Evolutionary conservation across 1,140 invertebrate genomes (phyloP), one percentile per base, ranked within the genome.

Genomic region (Drepana arcuata): DNA sequence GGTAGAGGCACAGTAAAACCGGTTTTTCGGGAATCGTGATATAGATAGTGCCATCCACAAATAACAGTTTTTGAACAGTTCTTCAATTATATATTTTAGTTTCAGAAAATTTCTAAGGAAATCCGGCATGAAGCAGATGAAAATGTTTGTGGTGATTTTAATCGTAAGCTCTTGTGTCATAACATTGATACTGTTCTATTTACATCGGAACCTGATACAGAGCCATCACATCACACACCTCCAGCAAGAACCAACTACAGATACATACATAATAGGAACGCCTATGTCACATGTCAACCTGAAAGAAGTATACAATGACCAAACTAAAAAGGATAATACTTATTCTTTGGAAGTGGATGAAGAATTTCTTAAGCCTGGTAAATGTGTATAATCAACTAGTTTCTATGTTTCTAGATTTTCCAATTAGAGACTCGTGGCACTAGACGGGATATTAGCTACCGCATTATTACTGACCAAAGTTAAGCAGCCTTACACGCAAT

Each of bases 291-390:
- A 65, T 29, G 25, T 73, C 6, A 45, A 57, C 1, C 41, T 73
- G 15, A 51, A 71, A 34, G 45, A 63, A 31, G 43, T 73, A 16
- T 73, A 72, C 26, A 57, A 57, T 12, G 52, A 58, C 9, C 4
- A n/a, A n/a, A n/a, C 36, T n/a, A 32, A 39, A 30, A 26, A 35
- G 13, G 34, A 51, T 2, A 41, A 55, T 7, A 50, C 56, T 7
- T 28, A 53, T 34, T 49, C 45, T 6, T 40, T 63, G n/a, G 51
- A 64, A 27, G 37, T 60, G 9, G 51, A 65, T 30, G 56, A 60
- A 14, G n/a, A n/a, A n/a, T n/a, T n/a, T n/a, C 35, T 32, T 16
- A 48, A 28, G 38, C 44, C 40, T 49, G 61, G 61, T 65, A 57
- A 47, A 14, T 16, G n/a, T n/a, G n/a, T n/a, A n/a, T n/a, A n/a